A percentile compares a stretch with the other conserved stretches of the same genome.
Evolutionary conservation across 1,140 invertebrate species (phyloP).

Genomic region (Drosophila tropicalis): DNA sequence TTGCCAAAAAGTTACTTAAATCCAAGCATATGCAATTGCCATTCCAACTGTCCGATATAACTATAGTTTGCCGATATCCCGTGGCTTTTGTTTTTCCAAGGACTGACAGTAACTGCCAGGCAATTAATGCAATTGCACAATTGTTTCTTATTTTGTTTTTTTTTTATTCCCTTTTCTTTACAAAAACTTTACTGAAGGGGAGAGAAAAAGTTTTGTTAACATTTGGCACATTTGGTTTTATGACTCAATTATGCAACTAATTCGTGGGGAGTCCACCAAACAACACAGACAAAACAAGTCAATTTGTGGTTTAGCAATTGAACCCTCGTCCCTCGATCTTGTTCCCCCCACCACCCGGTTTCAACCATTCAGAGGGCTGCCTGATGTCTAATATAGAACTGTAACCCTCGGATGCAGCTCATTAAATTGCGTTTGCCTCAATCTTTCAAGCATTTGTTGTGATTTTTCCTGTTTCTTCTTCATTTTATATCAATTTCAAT

Average conservation of each 20-base stretch:
- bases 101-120: conserved; percentile 46
- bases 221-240: conserved; percentile 82
- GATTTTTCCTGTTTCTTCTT: conserved; percentile 55
- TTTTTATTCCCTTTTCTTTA: conserved; percentile 1
- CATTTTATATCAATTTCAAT: conserved; percentile 55
- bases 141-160: conserved; percentile 54
- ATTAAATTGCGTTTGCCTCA: conserved; percentile 55
- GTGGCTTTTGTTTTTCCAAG: conserved; percentile 53
- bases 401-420: conserved; percentile 47
- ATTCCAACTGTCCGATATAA: conserved; percentile 34
- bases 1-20: conserved; percentile 39
- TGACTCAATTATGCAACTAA: conserved; percentile 78
- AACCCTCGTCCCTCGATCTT: background rate
- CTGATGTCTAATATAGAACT: conserved; percentile 39
- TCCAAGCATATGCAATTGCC: conserved; percentile 64
- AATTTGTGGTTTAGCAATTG: conserved; percentile 52
- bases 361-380: background rate
- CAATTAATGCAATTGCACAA: conserved; percentile 79
- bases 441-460: conserved; percentile 61
- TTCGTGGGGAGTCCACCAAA: conserved; percentile 64
- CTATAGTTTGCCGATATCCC: conserved; percentile 42
- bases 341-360: background rate
- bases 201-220: conserved; percentile 58
- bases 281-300: conserved; percentile 49
- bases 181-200: conserved; percentile 26